These are phyloP conservation scores for Cydia amplana DNA, from an alignment of 1,140 invertebrate genomes.

Conservation along the genomic window DNA sequence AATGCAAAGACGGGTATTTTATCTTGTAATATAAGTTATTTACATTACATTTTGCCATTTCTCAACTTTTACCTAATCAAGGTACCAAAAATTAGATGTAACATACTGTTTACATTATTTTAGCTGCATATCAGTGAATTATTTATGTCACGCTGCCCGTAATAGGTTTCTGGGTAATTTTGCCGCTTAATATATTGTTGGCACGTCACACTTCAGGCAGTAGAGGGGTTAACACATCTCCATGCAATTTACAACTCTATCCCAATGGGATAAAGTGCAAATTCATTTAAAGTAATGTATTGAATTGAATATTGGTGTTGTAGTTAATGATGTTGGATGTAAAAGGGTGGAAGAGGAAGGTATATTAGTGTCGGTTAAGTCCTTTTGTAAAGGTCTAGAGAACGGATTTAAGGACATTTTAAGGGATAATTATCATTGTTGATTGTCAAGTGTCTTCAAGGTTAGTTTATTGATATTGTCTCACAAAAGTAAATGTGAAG, in stretches of 20 bases:
- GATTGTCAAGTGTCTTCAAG: neutral
- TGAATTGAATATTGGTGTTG: neutral
- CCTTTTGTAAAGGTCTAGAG: neutral
- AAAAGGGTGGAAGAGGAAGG: neutral
- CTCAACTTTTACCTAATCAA: too few relatives aligned
- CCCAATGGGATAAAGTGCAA: neutral
- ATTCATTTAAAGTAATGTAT: neutral
- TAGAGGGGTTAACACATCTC: neutral
- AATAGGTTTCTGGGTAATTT: constrained; percentile 29
- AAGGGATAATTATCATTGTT: neutral
- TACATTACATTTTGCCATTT: too few relatives aligned
- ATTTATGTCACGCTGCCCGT: constrained; percentile 27
- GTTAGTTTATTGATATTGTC: neutral
- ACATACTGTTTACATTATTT: neutral
- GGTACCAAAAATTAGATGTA: neutral
- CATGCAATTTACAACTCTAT: neutral
- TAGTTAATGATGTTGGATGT: neutral
- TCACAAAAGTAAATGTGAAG: neutral
- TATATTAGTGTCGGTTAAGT: neutral
- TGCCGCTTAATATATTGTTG: constrained; percentile 31
- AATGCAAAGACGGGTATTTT: too few relatives aligned
- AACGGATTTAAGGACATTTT: neutral
- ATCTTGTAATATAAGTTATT: too few relatives aligned
- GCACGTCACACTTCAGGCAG: constrained; percentile 28
- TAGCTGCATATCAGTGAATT: constrained; percentile 12